Evolutionary conservation across 2,888 invertebrate species (phyloP), one percentile per base, ranked within the genome.

Genomic region (Ecliptopera silaceata): DNA sequence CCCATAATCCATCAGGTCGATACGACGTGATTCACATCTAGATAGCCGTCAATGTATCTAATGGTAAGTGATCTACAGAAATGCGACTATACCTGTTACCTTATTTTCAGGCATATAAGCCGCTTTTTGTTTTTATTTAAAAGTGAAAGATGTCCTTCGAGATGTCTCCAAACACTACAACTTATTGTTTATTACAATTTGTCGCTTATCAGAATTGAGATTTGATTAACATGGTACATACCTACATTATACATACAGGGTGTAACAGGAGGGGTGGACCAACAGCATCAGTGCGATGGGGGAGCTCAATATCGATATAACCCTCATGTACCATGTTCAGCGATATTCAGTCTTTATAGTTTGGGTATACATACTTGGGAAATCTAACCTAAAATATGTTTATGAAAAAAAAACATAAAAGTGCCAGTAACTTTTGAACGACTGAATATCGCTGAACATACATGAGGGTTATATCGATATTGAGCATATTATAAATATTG

Each of bases 11-110:
- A 6, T n/a, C 29, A 34, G 36, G 13, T 18, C 11, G 54, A 39
- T 53, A 45, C 20, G 15, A 46, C 32, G 41, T 41, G 53, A 53
- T 22, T 39, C 44, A 44, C 44, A 32, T 45, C 32, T 38, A 39
- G 38, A 48, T 44, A 48, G 17, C 15, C 20, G 36, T 38, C n/a
- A 31, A 26, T 47, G 10, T 48, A 29, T 31, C 12, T 12, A 18
- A 29, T 29, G 31, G 39, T 48, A 31, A 29, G 17, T 18, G 15
- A 39, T 17, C 17, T 26, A 17, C 4, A 26, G 38, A 46, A 13
- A 34, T 12, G 6, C 15, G n/a, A 44, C 2, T 10, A 10, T 2
- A 15, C 36, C 13, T 13, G 3, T 15, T 10, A 15, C 44, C 43
- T 13, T 54, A 48, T 36, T 4, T 32, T 39, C 1, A 26, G 10